Percentiles rank a stretch among this genome's conserved stretches.
Evolutionary conservation across 2,888 invertebrate species (phyloP).

Genomic region (Latheticus oryzae): DNA sequence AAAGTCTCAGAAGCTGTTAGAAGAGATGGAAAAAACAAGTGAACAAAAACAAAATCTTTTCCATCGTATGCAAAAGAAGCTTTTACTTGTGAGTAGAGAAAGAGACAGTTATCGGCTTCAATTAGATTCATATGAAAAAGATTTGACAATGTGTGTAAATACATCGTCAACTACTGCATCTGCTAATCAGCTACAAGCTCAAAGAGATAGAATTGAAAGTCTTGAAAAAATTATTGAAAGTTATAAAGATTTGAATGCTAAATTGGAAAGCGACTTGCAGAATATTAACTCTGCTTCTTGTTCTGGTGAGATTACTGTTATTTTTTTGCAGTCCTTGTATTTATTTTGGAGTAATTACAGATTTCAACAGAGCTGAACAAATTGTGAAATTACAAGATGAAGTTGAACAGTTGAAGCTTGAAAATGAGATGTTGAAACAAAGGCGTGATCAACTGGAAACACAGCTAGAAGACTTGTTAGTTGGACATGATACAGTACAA

Average conservation of each 20-base stretch:
- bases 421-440: conserved; percentile 66
- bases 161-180: conserved; percentile 39
- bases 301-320: conserved; percentile 26
- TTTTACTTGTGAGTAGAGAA: conserved; percentile 76
- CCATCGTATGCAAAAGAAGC: conserved; percentile 78
- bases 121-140: conserved; percentile 85
- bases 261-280: conserved; percentile 74
- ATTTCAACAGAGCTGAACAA: conserved; percentile 69
- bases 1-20: conserved; percentile 72
- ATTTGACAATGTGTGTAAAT: conserved; percentile 72
- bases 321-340: background rate
- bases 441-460: conserved; percentile 73
- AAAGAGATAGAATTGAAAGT: conserved; percentile 76
- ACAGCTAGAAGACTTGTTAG: conserved; percentile 71
- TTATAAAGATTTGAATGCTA: conserved; percentile 78
- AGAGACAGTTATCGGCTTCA: conserved; percentile 85
- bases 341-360: conserved; percentile 44
- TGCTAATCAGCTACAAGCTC: conserved; percentile 59
- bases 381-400: conserved; percentile 72
- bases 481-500: conserved; percentile 61
- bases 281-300: conserved; percentile 56
- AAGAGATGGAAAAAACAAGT: conserved; percentile 71
- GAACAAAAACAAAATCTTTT: conserved; percentile 78
- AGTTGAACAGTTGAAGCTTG: conserved; percentile 67
- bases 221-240: conserved; percentile 79